phyloP scores from a whole-genome alignment of 2,113 vertebrate genomes.

The Otocyon megalotis region DNA sequence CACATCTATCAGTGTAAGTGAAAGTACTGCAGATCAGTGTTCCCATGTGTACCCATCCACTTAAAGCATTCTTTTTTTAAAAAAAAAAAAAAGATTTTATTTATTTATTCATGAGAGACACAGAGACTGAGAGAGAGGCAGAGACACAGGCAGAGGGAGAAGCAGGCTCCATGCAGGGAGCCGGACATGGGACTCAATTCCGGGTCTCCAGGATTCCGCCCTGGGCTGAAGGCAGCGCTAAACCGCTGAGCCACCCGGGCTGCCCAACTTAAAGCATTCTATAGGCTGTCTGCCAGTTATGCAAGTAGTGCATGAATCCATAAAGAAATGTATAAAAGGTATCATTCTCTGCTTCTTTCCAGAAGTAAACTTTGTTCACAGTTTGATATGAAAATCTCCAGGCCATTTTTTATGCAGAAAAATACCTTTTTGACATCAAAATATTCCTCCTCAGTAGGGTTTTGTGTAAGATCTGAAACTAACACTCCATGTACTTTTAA shows the following conservation, averaged over 20 bases:
- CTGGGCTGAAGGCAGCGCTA: no score
- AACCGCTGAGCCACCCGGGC: no score
- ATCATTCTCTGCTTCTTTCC: not conserved
- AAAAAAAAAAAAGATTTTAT: no score
- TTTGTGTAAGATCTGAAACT: not conserved
- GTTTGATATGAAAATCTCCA: not conserved
- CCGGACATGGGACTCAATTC: no score
- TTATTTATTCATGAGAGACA: no score
- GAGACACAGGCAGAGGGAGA: no score
- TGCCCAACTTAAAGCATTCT: no score
- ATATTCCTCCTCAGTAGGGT: not conserved
- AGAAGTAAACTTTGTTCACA: not conserved
- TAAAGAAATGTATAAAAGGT: not conserved
- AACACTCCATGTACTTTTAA: conserved; percentile 18
- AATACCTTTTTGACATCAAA: not conserved
- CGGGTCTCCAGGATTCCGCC: no score
- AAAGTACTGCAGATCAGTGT: fast-evolving
- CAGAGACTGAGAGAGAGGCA: no score
- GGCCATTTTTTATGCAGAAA: not conserved
- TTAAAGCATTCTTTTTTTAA: not conserved
- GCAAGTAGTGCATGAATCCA: not conserved
- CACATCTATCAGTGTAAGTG: conserved; percentile 98
- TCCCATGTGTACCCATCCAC: not conserved
- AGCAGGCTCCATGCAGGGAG: no score
- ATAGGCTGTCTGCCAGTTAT: not conserved